Base-by-base conservation (phyloP, 2,797 vertebrate species). In the Poeciliopsis paucimaculata region DNA sequence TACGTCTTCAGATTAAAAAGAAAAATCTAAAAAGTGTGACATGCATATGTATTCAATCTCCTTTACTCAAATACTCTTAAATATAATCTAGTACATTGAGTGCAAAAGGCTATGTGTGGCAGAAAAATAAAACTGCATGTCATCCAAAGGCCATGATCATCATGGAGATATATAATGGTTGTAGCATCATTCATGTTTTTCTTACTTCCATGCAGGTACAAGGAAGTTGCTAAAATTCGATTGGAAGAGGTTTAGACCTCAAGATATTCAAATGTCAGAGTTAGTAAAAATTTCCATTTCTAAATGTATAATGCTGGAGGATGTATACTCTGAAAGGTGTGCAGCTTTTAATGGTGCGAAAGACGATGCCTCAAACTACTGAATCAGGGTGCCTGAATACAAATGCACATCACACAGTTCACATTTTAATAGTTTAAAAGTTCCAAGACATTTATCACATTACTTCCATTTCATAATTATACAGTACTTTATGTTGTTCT, bases 401-500 rank as follows among this genome's bases (percentile, higher is more conserved):
- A 72, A 71, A 45, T 45, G 39, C 6, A 46, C n/a, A 18, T 45
- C 68, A 45, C 12, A n/a, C 12, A 1, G 2, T 46, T 72, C 0
- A 28, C 26, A 46, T 72, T 72, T 72, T 72, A 46, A 46, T 72
- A 45, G 41, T n/a, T 45, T 36, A 36, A 36, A 64, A 64, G 68
- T 43, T 71, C 26, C 16, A 71, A 71, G 13, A 1, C 28, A 45
- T 16, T 71, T 26, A 72, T 28, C 26, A 28, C 15, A 28, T 72
- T 72, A 26, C 41, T 8, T 72, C n/a, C 36, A 26, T 7, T 26
- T 68, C 20, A 26, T 11, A 68, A 68, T 72, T 28, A 28, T n/a
- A 6, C 39, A 71, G 23, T 71, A 71, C 68, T n/a, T 71, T 45
- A 45, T 45, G 26, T 70, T 70, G 39, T 26, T n/a, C 39, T 71